phyloP scores from a whole-genome alignment of 2,888 invertebrate species.

The Quadroppia sp. region DNA sequence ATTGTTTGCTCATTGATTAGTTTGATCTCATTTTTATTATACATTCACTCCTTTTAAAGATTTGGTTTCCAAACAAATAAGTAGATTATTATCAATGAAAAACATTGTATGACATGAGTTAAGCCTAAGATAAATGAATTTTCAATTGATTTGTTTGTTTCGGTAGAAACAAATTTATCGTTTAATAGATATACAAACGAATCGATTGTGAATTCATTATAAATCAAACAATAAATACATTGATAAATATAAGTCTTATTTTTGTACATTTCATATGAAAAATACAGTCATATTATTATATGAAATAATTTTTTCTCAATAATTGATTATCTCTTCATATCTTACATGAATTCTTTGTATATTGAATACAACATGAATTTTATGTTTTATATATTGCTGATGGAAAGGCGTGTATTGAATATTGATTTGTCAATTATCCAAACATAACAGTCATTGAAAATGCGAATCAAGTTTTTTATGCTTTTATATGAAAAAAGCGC shows the following conservation, averaged over 20 bases:
- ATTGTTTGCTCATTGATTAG: conserved; percentile 17
- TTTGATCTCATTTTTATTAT: not conserved
- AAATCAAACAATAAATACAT: too few relatives aligned
- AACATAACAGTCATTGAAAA: conserved; percentile 2
- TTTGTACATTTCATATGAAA: not conserved
- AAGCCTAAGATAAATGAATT: conserved; percentile 23
- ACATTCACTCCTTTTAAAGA: not conserved
- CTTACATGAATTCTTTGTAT: too few relatives aligned
- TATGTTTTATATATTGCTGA: not conserved
- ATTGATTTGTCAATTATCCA: conserved; percentile 33
- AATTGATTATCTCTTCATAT: too few relatives aligned
- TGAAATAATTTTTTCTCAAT: not conserved
- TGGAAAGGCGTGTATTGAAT: conserved; percentile 22
- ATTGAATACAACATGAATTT: too few relatives aligned
- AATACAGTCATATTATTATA: not conserved
- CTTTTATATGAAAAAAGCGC: not conserved
- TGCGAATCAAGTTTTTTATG: conserved; percentile 5
- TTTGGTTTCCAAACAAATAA: conserved; percentile 1
- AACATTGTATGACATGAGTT: not conserved
- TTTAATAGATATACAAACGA: not conserved
- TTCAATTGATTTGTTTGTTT: conserved; percentile 17
- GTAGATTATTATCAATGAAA: not conserved
- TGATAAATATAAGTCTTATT: too few relatives aligned
- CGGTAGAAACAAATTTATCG: not conserved
- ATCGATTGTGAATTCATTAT: not conserved